Conservation (phyloP, 2,113 vertebrate species). For the Lipophrys pholis region DNA sequence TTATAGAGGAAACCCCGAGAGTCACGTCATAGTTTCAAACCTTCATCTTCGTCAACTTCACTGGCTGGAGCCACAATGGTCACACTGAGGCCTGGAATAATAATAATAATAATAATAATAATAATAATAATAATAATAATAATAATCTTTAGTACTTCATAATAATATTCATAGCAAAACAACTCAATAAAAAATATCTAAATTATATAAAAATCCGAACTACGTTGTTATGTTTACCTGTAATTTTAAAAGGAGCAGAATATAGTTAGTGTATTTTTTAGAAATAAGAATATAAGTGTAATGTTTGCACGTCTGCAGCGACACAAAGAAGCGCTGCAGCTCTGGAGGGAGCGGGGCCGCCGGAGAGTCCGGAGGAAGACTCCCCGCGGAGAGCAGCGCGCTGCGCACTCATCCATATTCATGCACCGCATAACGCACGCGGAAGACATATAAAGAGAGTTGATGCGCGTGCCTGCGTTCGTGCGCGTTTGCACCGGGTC, state of each 20-base stretch:
- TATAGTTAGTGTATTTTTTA: too few species aligned
- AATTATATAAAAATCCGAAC: too few species aligned
- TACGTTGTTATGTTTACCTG: too few species aligned
- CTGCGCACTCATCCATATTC: conserved; percentile 71
- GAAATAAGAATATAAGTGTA: too few species aligned
- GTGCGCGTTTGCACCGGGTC: conserved; percentile 24
- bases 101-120: too few species aligned
- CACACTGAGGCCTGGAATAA: conserved; percentile 2
- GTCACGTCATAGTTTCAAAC: conserved; percentile 69
- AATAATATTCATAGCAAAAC: too few species aligned
- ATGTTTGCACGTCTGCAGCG: conserved; percentile 2
- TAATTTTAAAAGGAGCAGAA: too few species aligned
- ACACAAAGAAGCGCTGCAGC: conserved; percentile 44
- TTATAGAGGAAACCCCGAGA: conserved; percentile 78
- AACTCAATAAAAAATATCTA: too few species aligned
- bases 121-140: too few species aligned
- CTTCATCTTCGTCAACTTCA: conserved; percentile 13
- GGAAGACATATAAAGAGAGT: conserved; percentile 61
- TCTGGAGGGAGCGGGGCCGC: conserved; percentile 22
- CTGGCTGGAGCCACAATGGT: not conserved
- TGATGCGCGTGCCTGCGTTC: not conserved
- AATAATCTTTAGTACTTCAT: too few species aligned
- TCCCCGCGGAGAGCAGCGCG: conserved; percentile 67
- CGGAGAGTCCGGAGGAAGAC: conserved; percentile 28
- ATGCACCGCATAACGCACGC: conserved; percentile 68